Conservation (phyloP, 1,140 invertebrate species). For the Spodoptera litura region DNA sequence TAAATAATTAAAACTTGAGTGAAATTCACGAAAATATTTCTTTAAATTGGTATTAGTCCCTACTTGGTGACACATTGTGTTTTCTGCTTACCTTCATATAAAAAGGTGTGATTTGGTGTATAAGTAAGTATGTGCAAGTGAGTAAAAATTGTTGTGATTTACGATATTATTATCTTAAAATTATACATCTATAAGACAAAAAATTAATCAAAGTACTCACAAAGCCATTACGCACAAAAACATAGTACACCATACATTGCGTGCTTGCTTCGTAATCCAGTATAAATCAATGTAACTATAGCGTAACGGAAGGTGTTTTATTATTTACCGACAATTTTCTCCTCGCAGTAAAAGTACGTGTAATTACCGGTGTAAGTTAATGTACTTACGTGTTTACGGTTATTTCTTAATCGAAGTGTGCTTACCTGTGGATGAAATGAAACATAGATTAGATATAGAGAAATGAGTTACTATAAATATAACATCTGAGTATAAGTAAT, state of each 20-base stretch:
- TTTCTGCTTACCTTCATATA: too few relatives aligned
- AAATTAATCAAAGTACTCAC: background rate
- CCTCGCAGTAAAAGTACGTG: background rate
- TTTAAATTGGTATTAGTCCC: too few relatives aligned
- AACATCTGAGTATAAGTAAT: too few relatives aligned
- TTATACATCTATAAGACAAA: too few relatives aligned
- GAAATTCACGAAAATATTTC: too few relatives aligned
- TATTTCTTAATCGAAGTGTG: conserved; percentile 5
- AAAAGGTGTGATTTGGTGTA: too few relatives aligned
- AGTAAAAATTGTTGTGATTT: too few relatives aligned
- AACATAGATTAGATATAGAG: conserved; percentile 14
- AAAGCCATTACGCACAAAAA: background rate
- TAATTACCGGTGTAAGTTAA: background rate
- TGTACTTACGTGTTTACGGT: conserved; percentile 19
- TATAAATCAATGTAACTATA: conserved; percentile 13
- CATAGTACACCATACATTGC: conserved; percentile 17
- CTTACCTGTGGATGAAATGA: conserved; percentile 43
- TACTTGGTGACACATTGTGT: too few relatives aligned
- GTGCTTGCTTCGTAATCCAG: background rate
- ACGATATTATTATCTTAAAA: too few relatives aligned
- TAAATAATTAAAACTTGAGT: too few relatives aligned
- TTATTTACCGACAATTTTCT: conserved; percentile 22
- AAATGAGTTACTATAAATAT: background rate
- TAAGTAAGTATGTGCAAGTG: too few relatives aligned
- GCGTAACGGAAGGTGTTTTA: conserved; percentile 26